Conservation (phyloP, 2,113 vertebrate genomes). For the Rutilus rutilus region DNA sequence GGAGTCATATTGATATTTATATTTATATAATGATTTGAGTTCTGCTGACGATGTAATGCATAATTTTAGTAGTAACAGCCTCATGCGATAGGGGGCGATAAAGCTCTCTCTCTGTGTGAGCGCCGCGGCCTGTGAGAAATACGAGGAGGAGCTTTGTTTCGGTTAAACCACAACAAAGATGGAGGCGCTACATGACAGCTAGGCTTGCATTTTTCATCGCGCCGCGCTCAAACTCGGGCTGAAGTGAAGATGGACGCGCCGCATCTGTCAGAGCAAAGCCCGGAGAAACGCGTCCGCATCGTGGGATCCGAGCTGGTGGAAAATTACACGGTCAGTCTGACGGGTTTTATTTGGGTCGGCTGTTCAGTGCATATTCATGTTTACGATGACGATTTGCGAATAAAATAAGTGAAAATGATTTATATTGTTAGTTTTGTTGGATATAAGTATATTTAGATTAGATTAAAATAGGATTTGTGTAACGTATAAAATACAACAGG, state of each 20-base stretch:
- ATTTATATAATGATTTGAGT: neutral
- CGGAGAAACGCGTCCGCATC: slow-evolving; percentile 81
- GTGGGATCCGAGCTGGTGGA: slow-evolving; percentile 91
- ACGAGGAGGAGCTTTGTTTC: neutral
- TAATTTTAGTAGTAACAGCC: neutral
- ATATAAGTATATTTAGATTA: neutral
- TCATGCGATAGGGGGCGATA: neutral
- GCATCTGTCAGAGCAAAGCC: slow-evolving; percentile 69
- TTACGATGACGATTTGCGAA: neutral
- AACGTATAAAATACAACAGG: neutral
- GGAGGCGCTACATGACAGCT: slow-evolving; percentile 46
- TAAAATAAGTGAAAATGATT: neutral
- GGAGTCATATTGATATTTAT: neutral
- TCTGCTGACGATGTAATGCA: neutral
- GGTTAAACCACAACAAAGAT: slow-evolving; percentile 69
- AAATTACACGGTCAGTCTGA: slow-evolving; percentile 83
- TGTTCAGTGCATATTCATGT: neutral
- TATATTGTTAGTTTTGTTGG: neutral
- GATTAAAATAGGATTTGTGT: neutral
- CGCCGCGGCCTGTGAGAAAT: neutral
- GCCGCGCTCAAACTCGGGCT: neutral
- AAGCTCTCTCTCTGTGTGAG: neutral
- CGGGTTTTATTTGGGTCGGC: neutral
- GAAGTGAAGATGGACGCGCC: slow-evolving; percentile 78
- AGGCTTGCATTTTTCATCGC: neutral